Base-by-base conservation (phyloP, 37 sponge, comb jelly and placozoan genomes). In the Cladorhizidae sp. region DNA sequence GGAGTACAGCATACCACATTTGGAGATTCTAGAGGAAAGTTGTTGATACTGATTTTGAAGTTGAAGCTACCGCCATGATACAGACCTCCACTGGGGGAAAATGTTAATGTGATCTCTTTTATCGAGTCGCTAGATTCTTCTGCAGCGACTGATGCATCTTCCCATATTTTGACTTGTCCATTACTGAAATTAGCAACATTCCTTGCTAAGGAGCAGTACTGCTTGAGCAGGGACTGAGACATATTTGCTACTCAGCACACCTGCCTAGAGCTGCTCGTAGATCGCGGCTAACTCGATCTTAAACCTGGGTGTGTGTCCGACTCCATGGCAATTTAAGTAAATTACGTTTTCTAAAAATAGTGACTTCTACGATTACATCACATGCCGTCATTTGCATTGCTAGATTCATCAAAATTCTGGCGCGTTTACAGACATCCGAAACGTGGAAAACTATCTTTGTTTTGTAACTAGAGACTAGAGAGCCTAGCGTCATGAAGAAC, bases 51-150 rank as follows among this genome's bases (percentile, higher is more conserved):
- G 63, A 91, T 40, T 69, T 78, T 59, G 49, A 91, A 91, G 40
- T 73, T 75, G 40, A 91, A 86, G 40, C 11, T 61, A 22, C 87
- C 92, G 0, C 79, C 83, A 49, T 71, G 70, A 62, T 83, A 88
- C 0, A 57, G 89, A 7, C 89, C 89, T 49, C 33, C 65, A 32
- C 63, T 82, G 2, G 84, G n/a, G n/a, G n/a, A 21, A 1, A 88
- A 29, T 39, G 65, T 78, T 54, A 88, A 50, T 42, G 3, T 14
- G 21, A 87, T 40, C 35, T 25, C 55, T 14, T 51, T 31, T 8
- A 87, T 55, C 9, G 45, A 22, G 25, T 72, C 74, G 11, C n/a
- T n/a, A n/a, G n/a, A n/a, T n/a, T 76, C 62, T 1, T 28, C 59
- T 5, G 8, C 9, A 5, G 42, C 72, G n/a, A 32, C 72, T 1